These are phyloP conservation scores for Galerucella nymphaeae DNA, from an alignment of 2,888 invertebrate genomes.

Conservation along the genomic window DNA sequence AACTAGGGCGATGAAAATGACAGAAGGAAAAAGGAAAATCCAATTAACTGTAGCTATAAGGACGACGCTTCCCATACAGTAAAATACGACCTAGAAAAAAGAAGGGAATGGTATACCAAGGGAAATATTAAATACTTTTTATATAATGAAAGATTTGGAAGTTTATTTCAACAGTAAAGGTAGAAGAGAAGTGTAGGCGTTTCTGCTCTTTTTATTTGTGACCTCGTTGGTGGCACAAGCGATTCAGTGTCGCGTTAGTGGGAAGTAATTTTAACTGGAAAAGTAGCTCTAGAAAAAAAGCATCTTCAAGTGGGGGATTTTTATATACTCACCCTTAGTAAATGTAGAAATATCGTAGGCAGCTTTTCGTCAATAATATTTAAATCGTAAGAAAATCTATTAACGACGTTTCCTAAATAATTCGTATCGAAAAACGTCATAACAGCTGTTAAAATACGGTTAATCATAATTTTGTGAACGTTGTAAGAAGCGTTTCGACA, in stretches of 20 bases:
- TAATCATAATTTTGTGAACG: slow-evolving; percentile 42
- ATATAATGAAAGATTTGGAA: too few relatives aligned
- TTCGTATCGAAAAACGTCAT: slow-evolving; percentile 46
- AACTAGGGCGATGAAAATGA: slow-evolving; percentile 39
- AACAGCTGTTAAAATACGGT: slow-evolving; percentile 30
- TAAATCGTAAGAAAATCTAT: slow-evolving; percentile 46
- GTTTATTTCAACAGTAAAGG: too few relatives aligned
- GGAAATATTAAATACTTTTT: too few relatives aligned
- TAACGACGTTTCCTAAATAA: slow-evolving; percentile 46
- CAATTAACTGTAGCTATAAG: slow-evolving; percentile 50
- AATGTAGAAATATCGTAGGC: slow-evolving; percentile 42
- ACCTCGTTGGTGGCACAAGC: not conserved
- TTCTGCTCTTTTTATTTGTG: not conserved
- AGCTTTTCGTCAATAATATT: slow-evolving; percentile 47
- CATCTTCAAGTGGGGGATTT: not conserved
- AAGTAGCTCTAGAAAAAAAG: not conserved
- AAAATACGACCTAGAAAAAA: slow-evolving; percentile 43
- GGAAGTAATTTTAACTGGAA: slow-evolving; percentile 5
- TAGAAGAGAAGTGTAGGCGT: too few relatives aligned
- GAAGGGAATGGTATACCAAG: too few relatives aligned
- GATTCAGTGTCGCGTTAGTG: not conserved
- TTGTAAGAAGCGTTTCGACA: slow-evolving; percentile 41
- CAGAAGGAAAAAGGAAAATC: slow-evolving; percentile 41
- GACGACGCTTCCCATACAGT: slow-evolving; percentile 50
- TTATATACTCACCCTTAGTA: slow-evolving; percentile 41